Conservation (phyloP, 2,888 invertebrate species). For the Calliopum simillimum region DNA sequence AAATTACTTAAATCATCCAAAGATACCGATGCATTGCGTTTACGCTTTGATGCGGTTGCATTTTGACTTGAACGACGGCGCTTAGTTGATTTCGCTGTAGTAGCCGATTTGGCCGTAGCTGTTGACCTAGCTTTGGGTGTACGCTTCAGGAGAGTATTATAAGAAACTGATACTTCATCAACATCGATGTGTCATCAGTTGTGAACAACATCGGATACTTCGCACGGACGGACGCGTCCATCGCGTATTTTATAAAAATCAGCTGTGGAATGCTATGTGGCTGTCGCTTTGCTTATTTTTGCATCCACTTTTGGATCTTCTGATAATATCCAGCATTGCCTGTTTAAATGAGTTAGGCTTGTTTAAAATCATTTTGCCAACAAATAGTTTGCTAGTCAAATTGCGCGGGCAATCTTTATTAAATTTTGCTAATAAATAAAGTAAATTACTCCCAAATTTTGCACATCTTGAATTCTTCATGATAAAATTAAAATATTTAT, state of each 20-base stretch:
- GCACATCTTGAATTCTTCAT: no score
- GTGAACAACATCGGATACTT: conserved; percentile 39
- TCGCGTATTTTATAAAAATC: conserved; percentile 79
- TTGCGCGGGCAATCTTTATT: no score
- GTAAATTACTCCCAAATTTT: no score
- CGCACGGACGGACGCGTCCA: conserved; percentile 63
- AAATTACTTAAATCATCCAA: conserved; percentile 48
- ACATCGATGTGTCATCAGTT: conserved; percentile 41
- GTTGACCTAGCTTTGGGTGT: conserved; percentile 56
- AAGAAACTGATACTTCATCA: conserved; percentile 38
- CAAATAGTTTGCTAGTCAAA: no score
- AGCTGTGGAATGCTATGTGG: conserved; percentile 69
- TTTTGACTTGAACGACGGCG: conserved; percentile 52
- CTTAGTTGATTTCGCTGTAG: conserved; percentile 51
- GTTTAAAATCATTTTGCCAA: conserved; percentile 82
- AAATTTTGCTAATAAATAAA: no score
- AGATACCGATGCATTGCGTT: conserved; percentile 69
- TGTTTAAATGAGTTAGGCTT: conserved; percentile 83
- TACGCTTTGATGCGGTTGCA: conserved; percentile 63
- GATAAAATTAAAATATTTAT: no score
- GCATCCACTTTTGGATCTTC: conserved; percentile 71
- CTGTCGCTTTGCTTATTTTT: conserved; percentile 57
- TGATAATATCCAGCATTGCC: conserved; percentile 83
- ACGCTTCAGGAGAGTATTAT: conserved; percentile 53
- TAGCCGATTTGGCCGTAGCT: conserved; percentile 38